A percentile compares a stretch with the other conserved stretches of the same genome.
These are phyloP conservation scores for Brienomyrus longianalis DNA, from an alignment of 2,113 vertebrate genomes.

Conservation along the genomic window DNA sequence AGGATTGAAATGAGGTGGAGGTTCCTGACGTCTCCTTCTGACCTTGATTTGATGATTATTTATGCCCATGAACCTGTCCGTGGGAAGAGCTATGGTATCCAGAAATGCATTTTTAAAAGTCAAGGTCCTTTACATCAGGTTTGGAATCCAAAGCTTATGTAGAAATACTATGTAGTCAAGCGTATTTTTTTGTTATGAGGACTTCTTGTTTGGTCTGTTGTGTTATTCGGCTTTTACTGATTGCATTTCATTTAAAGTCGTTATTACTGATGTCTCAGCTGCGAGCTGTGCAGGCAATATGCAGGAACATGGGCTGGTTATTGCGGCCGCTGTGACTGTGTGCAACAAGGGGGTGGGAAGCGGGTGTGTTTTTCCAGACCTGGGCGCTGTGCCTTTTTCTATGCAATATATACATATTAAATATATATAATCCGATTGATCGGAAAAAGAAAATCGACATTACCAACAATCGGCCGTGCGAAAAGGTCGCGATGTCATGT, in stretches of 20 bases:
- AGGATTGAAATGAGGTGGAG: constrained; percentile 64
- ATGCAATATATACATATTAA: constrained; percentile 73
- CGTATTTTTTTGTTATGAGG: constrained; percentile 38
- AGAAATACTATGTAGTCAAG: not conserved
- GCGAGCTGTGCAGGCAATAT: not conserved
- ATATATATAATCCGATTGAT: constrained; percentile 72
- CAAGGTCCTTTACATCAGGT: constrained; percentile 52
- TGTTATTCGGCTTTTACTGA: not conserved
- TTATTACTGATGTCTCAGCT: not conserved
- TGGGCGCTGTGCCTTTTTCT: constrained; percentile 84
- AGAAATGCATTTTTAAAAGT: constrained; percentile 50
- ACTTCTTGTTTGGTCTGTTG: constrained; percentile 32
- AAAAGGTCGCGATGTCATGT: constrained; percentile 46
- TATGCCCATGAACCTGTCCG: constrained; percentile 41
- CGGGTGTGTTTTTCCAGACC: not conserved
- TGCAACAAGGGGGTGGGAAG: not conserved
- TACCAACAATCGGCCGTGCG: constrained; percentile 33
- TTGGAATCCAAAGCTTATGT: constrained; percentile 63
- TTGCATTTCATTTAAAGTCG: not conserved
- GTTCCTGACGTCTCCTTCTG: constrained; percentile 48
- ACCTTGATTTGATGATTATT: not conserved
- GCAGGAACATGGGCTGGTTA: not conserved
- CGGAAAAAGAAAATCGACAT: constrained; percentile 53
- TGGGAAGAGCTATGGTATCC: constrained; percentile 43
- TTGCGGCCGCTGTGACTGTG: not conserved